Conservation (phyloP, 2,797 vertebrate genomes). For the Aeoliscus strigatus region DNA sequence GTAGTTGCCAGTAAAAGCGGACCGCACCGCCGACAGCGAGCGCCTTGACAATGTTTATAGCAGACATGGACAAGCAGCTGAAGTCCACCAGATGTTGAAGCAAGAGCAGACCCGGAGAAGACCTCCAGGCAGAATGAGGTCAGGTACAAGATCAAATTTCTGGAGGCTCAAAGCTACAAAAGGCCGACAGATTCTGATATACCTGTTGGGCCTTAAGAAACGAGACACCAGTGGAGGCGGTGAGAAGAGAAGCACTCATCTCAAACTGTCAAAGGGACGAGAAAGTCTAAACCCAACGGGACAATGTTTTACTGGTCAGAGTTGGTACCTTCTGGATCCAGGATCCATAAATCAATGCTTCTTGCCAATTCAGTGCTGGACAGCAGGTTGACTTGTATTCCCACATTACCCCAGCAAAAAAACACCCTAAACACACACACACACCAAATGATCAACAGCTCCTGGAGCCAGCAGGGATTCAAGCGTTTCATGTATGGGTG, state of each 20-base stretch:
- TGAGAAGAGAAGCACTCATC: conserved; percentile 64
- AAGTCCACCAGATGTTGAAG: conserved; percentile 72
- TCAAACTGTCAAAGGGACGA: conserved; percentile 46
- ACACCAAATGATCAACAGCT: conserved; percentile 54
- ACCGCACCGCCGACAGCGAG: conserved; percentile 42
- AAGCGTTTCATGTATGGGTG: conserved; percentile 35
- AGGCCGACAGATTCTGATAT: conserved; percentile 72
- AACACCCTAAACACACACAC: conserved; percentile 33
- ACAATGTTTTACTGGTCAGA: conserved; percentile 54
- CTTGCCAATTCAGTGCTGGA: conserved; percentile 25
- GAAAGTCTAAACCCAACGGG: conserved; percentile 60
- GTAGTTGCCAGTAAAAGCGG: conserved; percentile 38
- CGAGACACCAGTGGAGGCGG: conserved; percentile 59
- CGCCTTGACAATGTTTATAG: conserved; percentile 65
- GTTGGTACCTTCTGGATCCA: conserved; percentile 29
- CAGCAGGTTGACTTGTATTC: conserved; percentile 28
- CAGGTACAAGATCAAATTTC: conserved; percentile 77
- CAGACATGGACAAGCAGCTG: conserved; percentile 61
- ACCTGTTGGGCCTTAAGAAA: conserved; percentile 72
- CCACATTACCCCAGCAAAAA: conserved; percentile 31
- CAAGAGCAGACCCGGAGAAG: conserved; percentile 49
- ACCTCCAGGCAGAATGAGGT: conserved; percentile 75
- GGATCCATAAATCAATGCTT: conserved; percentile 53
- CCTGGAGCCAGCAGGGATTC: conserved; percentile 34
- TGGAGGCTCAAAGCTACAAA: conserved; percentile 68